Evolutionary conservation across 2,888 invertebrate species (phyloP).

Genomic region (Lumbricus terrestris): DNA sequence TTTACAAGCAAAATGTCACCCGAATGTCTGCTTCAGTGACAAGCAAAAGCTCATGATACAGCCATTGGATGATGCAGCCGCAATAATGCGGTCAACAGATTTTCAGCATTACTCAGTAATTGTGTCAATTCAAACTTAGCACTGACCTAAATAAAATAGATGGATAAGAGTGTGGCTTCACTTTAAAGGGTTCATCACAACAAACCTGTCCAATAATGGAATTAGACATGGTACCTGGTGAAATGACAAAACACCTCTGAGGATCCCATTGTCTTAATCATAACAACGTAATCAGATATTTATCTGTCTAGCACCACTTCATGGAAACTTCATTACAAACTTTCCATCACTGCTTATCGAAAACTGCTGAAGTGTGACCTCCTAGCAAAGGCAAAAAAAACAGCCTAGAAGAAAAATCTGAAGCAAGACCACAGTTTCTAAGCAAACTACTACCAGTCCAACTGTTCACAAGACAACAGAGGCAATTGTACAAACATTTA

Average conservation of each 20-base stretch:
- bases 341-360: not conserved
- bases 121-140: too few relatives aligned
- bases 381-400: not conserved
- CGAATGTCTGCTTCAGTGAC: not conserved
- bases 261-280: too few relatives aligned
- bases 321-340: not conserved
- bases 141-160: too few relatives aligned
- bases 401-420: not conserved
- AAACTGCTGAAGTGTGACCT: not conserved
- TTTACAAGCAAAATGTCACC: not conserved
- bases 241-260: too few relatives aligned
- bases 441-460: not conserved
- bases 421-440: not conserved
- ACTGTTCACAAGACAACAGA: conserved; percentile 17
- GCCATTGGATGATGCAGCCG: too few relatives aligned
- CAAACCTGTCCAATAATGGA: too few relatives aligned
- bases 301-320: not conserved
- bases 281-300: not conserved
- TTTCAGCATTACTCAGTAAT: too few relatives aligned
- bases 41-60: too few relatives aligned
- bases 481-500: conserved; percentile 16
- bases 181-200: not conserved
- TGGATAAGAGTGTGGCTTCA: not conserved
- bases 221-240: too few relatives aligned
- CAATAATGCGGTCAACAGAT: too few relatives aligned